phyloP scores from a whole-genome alignment of 2,888 invertebrate genomes.

The Thecophora atra region DNA sequence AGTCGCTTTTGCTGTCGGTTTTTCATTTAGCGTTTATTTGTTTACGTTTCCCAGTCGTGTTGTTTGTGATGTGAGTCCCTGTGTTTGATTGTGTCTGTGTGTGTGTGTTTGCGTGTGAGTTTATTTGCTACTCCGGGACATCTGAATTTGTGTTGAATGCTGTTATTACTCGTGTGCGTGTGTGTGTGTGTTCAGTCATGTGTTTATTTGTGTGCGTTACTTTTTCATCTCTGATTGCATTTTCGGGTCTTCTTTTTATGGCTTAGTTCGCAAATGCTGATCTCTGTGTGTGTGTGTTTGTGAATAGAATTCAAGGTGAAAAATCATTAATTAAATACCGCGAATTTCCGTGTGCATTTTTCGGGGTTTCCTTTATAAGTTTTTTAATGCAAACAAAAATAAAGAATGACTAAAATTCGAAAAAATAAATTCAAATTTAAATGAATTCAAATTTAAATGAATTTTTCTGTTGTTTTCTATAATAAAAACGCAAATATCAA shows the following conservation, averaged over 20 bases:
- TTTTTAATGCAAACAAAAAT: no score
- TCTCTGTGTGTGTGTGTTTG: constrained; percentile 3
- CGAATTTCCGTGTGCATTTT: no score
- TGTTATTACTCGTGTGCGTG: constrained; percentile 3
- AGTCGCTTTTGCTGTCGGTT: neutral
- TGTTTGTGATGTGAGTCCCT: neutral
- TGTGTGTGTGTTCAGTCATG: neutral
- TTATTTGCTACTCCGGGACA: constrained; percentile 17
- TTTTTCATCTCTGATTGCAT: neutral
- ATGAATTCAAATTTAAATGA: no score
- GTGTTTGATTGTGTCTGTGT: neutral
- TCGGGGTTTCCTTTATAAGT: no score
- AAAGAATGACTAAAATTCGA: no score
- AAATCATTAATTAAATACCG: constrained; percentile 34
- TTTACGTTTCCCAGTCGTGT: neutral
- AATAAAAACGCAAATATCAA: no score
- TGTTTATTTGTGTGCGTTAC: neutral
- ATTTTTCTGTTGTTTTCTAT: neutral
- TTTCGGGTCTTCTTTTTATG: neutral
- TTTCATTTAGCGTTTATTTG: neutral
- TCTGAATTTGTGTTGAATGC: constrained; percentile 1
- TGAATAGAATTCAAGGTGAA: constrained; percentile 42
- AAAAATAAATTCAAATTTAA: no score
- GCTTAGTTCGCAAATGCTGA: neutral
- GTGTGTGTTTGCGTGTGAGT: neutral